A percentile compares a stretch with the other conserved stretches of the same genome.
These are phyloP conservation scores for Pollenia angustigena DNA, from an alignment of 2,888 invertebrate genomes.

Conservation along the genomic window DNA sequence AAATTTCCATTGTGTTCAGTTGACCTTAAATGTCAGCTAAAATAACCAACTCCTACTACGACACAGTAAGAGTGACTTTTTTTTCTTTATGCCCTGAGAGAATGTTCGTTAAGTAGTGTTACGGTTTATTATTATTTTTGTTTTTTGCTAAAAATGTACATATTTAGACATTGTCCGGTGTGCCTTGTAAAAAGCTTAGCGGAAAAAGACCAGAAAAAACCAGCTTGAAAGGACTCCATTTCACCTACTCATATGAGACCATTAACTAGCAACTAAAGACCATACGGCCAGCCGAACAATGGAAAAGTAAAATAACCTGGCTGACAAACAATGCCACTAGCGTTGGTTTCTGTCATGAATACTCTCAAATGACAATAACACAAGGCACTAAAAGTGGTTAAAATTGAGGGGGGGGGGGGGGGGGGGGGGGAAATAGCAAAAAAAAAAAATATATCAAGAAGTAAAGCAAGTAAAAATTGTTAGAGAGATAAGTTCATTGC, in stretches of 20 bases:
- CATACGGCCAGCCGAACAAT: not conserved
- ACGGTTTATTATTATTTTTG: not conserved
- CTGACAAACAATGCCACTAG: conserved; percentile 22
- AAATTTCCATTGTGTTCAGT: not conserved
- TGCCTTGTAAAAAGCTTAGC: conserved; percentile 32
- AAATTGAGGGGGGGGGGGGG: too few species aligned
- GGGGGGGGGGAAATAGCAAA: too few species aligned
- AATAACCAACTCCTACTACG: not conserved
- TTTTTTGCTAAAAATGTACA: not conserved
- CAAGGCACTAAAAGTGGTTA: conserved; percentile 8
- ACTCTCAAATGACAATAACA: conserved; percentile 9
- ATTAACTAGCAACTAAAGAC: conserved; percentile 24
- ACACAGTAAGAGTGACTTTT: too few species aligned
- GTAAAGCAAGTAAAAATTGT: conserved; percentile 7
- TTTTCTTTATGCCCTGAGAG: too few species aligned
- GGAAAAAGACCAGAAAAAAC: conserved; percentile 24
- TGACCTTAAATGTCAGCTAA: not conserved
- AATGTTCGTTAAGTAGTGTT: too few species aligned
- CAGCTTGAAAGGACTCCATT: not conserved
- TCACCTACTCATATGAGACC: conserved; percentile 5
- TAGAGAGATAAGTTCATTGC: conserved; percentile 39
- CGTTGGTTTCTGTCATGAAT: conserved; percentile 29
- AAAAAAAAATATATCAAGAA: not conserved
- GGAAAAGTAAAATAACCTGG: conserved; percentile 19
- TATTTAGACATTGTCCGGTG: conserved; percentile 12